These are phyloP conservation scores for Nebria salina DNA, from an alignment of 2,888 invertebrate species.

Conservation along the genomic window DNA sequence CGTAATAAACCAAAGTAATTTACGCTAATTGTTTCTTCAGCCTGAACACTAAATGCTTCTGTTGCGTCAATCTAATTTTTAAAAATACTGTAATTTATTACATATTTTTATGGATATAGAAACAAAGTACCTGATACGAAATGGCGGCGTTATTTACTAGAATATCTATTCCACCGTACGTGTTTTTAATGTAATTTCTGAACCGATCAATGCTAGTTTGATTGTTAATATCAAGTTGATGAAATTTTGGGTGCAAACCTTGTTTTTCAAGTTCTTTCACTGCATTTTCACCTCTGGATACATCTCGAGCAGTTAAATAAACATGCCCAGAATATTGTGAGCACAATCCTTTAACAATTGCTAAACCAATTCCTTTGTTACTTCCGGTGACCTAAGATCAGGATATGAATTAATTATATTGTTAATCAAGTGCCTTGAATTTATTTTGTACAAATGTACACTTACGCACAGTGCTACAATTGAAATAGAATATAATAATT, in stretches of 20 bases:
- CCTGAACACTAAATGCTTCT: constrained; percentile 74
- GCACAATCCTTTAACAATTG: constrained; percentile 74
- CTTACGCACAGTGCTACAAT: neutral
- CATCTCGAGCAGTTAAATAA: constrained; percentile 74
- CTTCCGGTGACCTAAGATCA: constrained; percentile 38
- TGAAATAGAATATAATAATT: neutral
- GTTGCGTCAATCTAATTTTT: constrained; percentile 62
- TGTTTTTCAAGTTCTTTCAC: constrained; percentile 68
- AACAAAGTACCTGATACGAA: constrained; percentile 66
- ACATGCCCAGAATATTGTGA: constrained; percentile 73
- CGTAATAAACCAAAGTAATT: constrained; percentile 76
- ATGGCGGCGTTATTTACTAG: constrained; percentile 82
- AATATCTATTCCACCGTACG: constrained; percentile 75
- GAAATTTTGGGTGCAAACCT: constrained; percentile 68
- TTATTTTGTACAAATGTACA: neutral
- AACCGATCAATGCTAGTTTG: constrained; percentile 69
- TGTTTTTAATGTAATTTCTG: constrained; percentile 67
- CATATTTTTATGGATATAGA: constrained; percentile 37
- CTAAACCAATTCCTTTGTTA: constrained; percentile 74
- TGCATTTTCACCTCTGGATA: constrained; percentile 67
- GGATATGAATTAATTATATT: neutral
- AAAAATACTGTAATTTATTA: constrained; percentile 45
- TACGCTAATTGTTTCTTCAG: constrained; percentile 73
- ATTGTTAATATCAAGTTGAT: constrained; percentile 76
- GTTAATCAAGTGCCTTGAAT: too few relatives aligned